phyloP scores from a whole-genome alignment of 2,888 invertebrate genomes.

The Xestia xanthographa region DNA sequence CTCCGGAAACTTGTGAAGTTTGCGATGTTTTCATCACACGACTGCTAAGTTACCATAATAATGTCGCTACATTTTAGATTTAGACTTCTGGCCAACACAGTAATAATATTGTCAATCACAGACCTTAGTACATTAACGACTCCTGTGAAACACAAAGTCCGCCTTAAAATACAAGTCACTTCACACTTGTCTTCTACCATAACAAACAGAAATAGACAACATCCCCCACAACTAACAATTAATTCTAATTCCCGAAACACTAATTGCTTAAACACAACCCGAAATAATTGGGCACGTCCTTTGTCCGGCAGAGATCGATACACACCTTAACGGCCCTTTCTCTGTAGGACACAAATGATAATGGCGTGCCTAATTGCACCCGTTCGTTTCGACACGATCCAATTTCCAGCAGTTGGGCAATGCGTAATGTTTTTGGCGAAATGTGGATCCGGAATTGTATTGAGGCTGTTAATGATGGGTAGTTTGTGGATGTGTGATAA shows the following conservation, averaged over 20 bases:
- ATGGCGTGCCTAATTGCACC: constrained; percentile 73
- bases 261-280: constrained; percentile 49
- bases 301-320: constrained; percentile 52
- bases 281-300: constrained; percentile 36
- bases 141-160: background rate
- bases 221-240: constrained; percentile 30
- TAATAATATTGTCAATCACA: too few relatives aligned
- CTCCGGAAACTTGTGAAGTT: too few relatives aligned
- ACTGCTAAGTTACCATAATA: too few relatives aligned
- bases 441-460: constrained; percentile 41
- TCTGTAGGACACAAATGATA: constrained; percentile 72
- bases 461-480: constrained; percentile 28
- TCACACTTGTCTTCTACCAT: background rate
- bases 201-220: constrained; percentile 16
- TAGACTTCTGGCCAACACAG: too few relatives aligned
- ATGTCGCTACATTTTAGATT: too few relatives aligned
- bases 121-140: too few relatives aligned
- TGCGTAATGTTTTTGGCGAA: constrained; percentile 50
- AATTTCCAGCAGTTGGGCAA: constrained; percentile 66
- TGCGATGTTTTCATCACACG: too few relatives aligned
- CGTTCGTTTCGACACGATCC: constrained; percentile 74
- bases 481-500: background rate
- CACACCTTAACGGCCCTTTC: constrained; percentile 72
- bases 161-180: background rate
- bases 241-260: constrained; percentile 43